phyloP scores from a whole-genome alignment of 2,797 vertebrate species.

The Prionace glauca region DNA sequence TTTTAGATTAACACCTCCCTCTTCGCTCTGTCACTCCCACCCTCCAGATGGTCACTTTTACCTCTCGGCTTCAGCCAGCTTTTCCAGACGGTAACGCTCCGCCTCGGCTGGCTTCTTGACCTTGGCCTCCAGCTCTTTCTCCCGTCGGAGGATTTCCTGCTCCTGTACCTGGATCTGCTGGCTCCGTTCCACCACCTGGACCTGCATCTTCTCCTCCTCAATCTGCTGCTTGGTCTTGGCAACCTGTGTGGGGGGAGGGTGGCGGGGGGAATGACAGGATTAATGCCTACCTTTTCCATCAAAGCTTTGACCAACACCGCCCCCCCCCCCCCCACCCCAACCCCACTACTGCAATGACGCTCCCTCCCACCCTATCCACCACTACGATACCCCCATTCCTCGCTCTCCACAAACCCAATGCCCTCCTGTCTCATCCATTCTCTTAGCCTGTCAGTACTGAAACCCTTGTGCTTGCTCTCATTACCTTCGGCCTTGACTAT shows the following conservation, averaged over 20 bases:
- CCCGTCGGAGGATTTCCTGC: constrained; percentile 78
- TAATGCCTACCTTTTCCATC: background rate
- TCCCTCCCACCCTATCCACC: background rate
- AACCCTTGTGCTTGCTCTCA: background rate
- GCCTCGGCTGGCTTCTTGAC: constrained; percentile 83
- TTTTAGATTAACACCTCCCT: too few relatives aligned
- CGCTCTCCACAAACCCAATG: too few relatives aligned
- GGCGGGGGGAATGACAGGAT: background rate
- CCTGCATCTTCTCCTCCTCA: constrained; percentile 85
- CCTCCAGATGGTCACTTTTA: constrained; percentile 43
- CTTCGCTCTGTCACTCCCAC: background rate
- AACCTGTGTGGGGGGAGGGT: constrained; percentile 57
- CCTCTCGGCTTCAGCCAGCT: constrained; percentile 74
- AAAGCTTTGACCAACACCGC: background rate
- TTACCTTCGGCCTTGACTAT: background rate
- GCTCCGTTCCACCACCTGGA: constrained; percentile 80
- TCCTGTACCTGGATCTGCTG: constrained; percentile 87
- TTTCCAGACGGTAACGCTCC: constrained; percentile 76
- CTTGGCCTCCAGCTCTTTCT: constrained; percentile 80
- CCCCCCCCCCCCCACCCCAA: too few relatives aligned
- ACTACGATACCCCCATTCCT: too few relatives aligned
- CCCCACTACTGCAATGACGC: background rate
- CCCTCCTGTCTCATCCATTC: background rate
- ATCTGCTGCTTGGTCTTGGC: constrained; percentile 91
- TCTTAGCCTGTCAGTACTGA: background rate